A percentile compares a stretch with the other conserved stretches of the same genome.
phyloP scores from a whole-genome alignment of 2,797 vertebrate species.

The Catostomus latipinnis region DNA sequence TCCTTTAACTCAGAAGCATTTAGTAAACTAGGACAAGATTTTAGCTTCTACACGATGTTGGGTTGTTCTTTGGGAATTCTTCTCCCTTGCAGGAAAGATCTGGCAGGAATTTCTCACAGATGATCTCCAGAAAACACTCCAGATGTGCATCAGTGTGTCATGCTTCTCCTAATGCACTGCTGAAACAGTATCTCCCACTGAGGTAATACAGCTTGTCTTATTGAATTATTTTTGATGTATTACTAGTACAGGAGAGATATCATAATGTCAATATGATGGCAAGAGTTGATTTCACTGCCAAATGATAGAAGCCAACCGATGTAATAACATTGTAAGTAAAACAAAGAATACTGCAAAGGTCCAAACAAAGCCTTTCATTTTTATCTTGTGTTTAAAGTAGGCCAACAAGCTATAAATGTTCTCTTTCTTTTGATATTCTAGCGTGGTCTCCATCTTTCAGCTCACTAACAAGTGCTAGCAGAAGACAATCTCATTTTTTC shows the following conservation, averaged over 20 bases:
- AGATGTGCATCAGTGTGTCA: constrained; percentile 5
- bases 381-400: neutral
- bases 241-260: neutral
- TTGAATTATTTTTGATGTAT: constrained; percentile 10
- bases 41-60: constrained; percentile 31
- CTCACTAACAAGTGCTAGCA: neutral
- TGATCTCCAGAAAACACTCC: constrained; percentile 18
- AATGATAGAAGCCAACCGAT: neutral
- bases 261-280: constrained; percentile 19
- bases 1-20: neutral
- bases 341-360: neutral
- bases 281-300: neutral
- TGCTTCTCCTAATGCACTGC: constrained; percentile 10
- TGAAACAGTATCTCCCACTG: constrained; percentile 15
- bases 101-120: constrained; percentile 33
- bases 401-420: neutral
- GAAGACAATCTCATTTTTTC: neutral
- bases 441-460: too few relatives aligned
- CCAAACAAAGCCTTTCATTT: neutral
- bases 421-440: too few relatives aligned
- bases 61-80: constrained; percentile 23
- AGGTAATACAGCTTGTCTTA: constrained; percentile 15
- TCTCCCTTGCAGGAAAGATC: constrained; percentile 8
- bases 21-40: constrained; percentile 15
- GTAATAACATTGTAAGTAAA: neutral